Conservation (phyloP, 2,888 invertebrate genomes). For the Psococerastis gibbosa region DNA sequence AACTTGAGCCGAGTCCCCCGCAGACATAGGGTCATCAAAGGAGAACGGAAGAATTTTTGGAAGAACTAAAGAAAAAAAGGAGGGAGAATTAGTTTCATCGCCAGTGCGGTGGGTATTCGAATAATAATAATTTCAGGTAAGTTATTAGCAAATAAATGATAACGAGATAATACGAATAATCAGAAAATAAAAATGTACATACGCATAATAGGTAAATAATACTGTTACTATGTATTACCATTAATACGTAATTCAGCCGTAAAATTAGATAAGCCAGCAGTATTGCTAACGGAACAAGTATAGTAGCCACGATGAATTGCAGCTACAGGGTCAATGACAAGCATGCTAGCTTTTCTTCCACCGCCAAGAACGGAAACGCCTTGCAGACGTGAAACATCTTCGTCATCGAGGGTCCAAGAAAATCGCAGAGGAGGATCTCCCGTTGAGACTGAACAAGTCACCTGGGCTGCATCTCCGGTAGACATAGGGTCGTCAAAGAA, state of each 20-base stretch:
- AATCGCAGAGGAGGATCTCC: slow-evolving; percentile 23
- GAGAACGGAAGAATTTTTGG: slow-evolving; percentile 66
- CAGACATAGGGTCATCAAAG: slow-evolving; percentile 52
- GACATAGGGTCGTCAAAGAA: slow-evolving; percentile 18
- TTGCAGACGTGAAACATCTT: slow-evolving; percentile 21
- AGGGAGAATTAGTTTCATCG: too few species aligned
- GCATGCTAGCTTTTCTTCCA: slow-evolving; percentile 27
- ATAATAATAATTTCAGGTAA: too few species aligned
- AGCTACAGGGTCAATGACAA: slow-evolving; percentile 34
- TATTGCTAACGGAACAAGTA: slow-evolving; percentile 35
- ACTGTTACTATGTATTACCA: slow-evolving; percentile 27
- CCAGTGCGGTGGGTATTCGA: too few species aligned
- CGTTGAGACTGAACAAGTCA: slow-evolving; percentile 22
- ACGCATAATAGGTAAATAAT: too few species aligned
- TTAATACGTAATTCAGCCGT: slow-evolving; percentile 35
- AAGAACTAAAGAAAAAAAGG: slow-evolving; percentile 36
- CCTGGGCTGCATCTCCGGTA: slow-evolving; percentile 20
- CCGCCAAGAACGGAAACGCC: slow-evolving; percentile 29
- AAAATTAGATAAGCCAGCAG: slow-evolving; percentile 32
- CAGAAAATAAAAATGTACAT: too few species aligned
- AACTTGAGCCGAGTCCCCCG: slow-evolving; percentile 60
- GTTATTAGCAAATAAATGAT: too few species aligned
- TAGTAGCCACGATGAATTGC: slow-evolving; percentile 38
- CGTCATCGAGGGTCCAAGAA: slow-evolving; percentile 20
- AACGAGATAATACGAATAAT: too few species aligned